Percentiles rank a stretch among this genome's conserved stretches.
Evolutionary conservation across 2,113 vertebrate species (phyloP).

Genomic region (Clarias macrocephalus): DNA sequence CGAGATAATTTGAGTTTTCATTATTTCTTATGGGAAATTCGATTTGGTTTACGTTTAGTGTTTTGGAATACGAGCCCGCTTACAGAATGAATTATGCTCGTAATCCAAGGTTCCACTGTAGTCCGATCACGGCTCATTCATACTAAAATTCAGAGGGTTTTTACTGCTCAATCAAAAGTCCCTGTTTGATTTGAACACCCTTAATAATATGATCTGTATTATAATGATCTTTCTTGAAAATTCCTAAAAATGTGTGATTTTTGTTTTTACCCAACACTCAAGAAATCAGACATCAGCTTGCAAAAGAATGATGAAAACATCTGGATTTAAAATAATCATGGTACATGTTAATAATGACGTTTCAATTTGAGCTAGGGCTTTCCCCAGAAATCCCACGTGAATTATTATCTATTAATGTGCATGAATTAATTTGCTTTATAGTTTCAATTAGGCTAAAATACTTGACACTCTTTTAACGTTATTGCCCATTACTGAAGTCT

Average conservation of each 20-base stretch:
- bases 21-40: too few relatives aligned
- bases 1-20: too few relatives aligned
- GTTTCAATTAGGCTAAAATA: background rate
- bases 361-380: background rate
- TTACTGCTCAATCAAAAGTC: too few relatives aligned
- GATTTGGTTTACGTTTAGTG: too few relatives aligned
- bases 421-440: background rate
- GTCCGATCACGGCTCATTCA: too few relatives aligned
- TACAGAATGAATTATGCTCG: too few relatives aligned
- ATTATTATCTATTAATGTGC: constrained; percentile 4
- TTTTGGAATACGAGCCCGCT: too few relatives aligned
- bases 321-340: background rate
- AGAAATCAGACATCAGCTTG: background rate
- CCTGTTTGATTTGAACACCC: too few relatives aligned
- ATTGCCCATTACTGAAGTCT: background rate
- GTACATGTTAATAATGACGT: background rate
- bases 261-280: background rate
- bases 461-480: background rate
- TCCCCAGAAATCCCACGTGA: background rate
- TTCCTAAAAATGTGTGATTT: background rate
- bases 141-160: too few relatives aligned
- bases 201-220: background rate
- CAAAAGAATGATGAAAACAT: background rate
- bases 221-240: background rate
- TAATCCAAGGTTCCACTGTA: too few relatives aligned